These are phyloP conservation scores for Nebria brevicollis DNA, from an alignment of 2,888 invertebrate species.

Conservation along the genomic window DNA sequence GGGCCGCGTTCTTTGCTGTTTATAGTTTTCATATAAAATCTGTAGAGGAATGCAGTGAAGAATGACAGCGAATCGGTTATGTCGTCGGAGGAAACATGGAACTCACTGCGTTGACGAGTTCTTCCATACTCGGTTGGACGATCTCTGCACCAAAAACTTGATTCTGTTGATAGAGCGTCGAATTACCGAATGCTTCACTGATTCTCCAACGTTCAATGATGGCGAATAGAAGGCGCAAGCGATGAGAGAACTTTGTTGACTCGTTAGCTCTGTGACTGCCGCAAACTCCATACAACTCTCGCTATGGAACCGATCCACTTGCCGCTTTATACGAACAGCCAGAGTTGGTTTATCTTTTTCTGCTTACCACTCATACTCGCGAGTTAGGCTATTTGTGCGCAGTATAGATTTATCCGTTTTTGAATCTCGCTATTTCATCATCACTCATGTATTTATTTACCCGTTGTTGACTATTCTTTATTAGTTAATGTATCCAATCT, in stretches of 20 bases:
- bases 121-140: neutral
- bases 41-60: slow-evolving; percentile 29
- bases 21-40: slow-evolving; percentile 42
- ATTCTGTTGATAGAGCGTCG: slow-evolving; percentile 37
- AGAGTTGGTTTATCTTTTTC: neutral
- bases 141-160: slow-evolving; percentile 14
- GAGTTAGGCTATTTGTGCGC: neutral
- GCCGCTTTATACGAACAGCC: neutral
- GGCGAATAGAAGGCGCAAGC: slow-evolving; percentile 14
- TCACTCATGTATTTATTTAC: too few species aligned
- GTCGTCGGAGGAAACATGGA: neutral
- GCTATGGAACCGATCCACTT: neutral
- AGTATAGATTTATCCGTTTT: slow-evolving; percentile 35
- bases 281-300: slow-evolving; percentile 3
- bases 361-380: neutral
- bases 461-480: too few species aligned
- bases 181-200: slow-evolving; percentile 37
- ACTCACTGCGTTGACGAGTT: neutral
- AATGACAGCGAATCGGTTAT: slow-evolving; percentile 18
- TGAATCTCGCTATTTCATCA: slow-evolving; percentile 16
- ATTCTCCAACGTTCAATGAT: slow-evolving; percentile 13
- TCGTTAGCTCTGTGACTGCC: slow-evolving; percentile 40
- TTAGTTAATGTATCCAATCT: too few species aligned
- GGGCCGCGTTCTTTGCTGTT: slow-evolving; percentile 20
- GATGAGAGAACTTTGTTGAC: slow-evolving; percentile 42